phyloP scores from a whole-genome alignment of 2,113 vertebrate species.

The Neotoma lepida region DNA sequence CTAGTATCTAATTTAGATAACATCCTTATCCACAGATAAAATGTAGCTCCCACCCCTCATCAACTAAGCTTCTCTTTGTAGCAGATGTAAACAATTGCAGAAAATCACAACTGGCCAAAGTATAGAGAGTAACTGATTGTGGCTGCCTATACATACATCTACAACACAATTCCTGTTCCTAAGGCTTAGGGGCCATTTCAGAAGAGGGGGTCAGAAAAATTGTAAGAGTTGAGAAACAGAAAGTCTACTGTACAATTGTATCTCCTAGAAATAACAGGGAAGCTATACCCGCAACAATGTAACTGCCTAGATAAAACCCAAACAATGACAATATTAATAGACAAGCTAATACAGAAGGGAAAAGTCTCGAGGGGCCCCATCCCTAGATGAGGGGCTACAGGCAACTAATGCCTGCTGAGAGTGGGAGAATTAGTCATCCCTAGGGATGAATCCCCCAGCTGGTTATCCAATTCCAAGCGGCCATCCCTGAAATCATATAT shows the following conservation, averaged over 20 bases:
- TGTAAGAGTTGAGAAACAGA: neutral
- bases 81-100: neutral
- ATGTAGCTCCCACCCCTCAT: neutral
- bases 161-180: neutral
- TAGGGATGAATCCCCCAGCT: neutral
- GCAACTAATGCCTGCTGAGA: neutral
- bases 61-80: neutral
- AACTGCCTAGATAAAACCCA: neutral
- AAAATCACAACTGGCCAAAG: neutral
- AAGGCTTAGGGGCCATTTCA: neutral
- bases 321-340: neutral
- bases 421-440: neutral
- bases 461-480: neutral
- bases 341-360: neutral
- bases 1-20: neutral
- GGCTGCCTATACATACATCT: neutral
- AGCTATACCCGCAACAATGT: too few relatives aligned
- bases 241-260: neutral
- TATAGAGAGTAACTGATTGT: neutral
- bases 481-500: neutral
- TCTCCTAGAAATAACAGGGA: neutral
- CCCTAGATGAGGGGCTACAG: neutral
- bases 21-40: neutral
- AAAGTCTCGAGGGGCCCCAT: neutral
- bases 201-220: neutral